phyloP scores from a whole-genome alignment of 2,113 vertebrate genomes.

The Brachirus orientalis region DNA sequence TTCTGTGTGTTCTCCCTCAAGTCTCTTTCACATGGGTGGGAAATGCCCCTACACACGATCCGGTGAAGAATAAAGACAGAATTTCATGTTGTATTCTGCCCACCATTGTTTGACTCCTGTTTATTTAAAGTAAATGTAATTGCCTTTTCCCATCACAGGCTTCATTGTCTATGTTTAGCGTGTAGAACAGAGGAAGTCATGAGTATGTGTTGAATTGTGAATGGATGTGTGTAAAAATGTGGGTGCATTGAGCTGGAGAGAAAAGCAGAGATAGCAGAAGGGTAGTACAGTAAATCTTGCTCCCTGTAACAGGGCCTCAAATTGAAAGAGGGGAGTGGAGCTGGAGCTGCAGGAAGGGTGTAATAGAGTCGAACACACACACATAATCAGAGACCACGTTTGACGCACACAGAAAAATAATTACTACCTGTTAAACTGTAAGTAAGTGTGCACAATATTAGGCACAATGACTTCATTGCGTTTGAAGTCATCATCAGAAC shows the following conservation, averaged over 20 bases:
- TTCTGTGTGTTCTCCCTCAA: slow-evolving; percentile 31
- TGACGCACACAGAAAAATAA: slow-evolving; percentile 52
- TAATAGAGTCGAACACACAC: slow-evolving; percentile 31
- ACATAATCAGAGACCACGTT: slow-evolving; percentile 39
- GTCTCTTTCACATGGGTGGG: slow-evolving; percentile 9
- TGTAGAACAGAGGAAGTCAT: background rate
- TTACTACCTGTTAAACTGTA: slow-evolving; percentile 54
- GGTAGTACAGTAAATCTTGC: slow-evolving; percentile 48
- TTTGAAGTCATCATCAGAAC: slow-evolving; percentile 29
- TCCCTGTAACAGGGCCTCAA: slow-evolving; percentile 73
- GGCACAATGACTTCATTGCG: slow-evolving; percentile 22
- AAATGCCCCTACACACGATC: slow-evolving; percentile 20
- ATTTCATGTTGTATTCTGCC: slow-evolving; percentile 3
- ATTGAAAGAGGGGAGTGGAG: slow-evolving; percentile 63
- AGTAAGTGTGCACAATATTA: slow-evolving; percentile 29
- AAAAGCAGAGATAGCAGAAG: slow-evolving; percentile 25
- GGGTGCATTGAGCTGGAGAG: slow-evolving; percentile 5
- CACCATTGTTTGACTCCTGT: background rate
- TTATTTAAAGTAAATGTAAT: slow-evolving; percentile 1
- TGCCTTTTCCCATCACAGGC: background rate
- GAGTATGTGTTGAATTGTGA: slow-evolving; percentile 5
- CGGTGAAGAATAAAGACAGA: slow-evolving; percentile 17
- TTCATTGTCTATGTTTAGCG: background rate
- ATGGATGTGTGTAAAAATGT: slow-evolving; percentile 9
- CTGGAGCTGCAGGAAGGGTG: slow-evolving; percentile 60